Evolutionary conservation across 2,113 vertebrate genomes (phyloP).

Genomic region (Eudyptes chrysolophus): DNA sequence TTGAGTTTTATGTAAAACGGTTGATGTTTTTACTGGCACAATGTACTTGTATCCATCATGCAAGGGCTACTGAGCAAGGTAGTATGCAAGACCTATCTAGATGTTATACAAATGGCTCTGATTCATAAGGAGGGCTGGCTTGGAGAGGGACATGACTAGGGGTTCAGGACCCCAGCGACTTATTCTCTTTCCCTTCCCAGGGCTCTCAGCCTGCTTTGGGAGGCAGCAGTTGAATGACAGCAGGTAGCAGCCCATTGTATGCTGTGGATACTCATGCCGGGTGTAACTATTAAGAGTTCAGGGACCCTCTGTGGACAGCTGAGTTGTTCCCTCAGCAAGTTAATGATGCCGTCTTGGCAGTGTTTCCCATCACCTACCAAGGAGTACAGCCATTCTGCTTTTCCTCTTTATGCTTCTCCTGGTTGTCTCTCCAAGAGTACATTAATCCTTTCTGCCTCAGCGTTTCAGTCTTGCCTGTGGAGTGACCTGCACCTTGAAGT

Average conservation of each 20-base stretch:
- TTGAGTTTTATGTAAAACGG: not conserved
- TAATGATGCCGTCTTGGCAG: not conserved
- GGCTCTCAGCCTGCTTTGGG: not conserved
- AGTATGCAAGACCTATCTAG: not conserved
- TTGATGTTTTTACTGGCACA: conserved; percentile 22
- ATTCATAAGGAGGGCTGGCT: not conserved
- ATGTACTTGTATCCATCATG: not conserved
- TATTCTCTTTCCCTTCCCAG: not conserved
- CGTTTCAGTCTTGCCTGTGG: not conserved
- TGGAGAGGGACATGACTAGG: not conserved
- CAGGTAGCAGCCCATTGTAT: not conserved
- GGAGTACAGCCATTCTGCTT: not conserved
- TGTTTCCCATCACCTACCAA: not conserved
- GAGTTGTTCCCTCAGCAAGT: not conserved
- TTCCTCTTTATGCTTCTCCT: not conserved
- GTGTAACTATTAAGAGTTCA: not conserved
- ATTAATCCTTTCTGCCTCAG: not conserved
- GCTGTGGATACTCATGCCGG: not conserved
- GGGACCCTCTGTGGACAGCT: not conserved
- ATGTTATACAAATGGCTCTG: not conserved
- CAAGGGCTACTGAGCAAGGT: not conserved
- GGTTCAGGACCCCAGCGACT: not conserved
- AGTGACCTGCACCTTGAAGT: not conserved
- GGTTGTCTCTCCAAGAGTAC: not conserved
- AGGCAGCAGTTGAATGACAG: not conserved